Base-by-base conservation (phyloP, 2,113 vertebrate species). In the Agapornis roseicollis region DNA sequence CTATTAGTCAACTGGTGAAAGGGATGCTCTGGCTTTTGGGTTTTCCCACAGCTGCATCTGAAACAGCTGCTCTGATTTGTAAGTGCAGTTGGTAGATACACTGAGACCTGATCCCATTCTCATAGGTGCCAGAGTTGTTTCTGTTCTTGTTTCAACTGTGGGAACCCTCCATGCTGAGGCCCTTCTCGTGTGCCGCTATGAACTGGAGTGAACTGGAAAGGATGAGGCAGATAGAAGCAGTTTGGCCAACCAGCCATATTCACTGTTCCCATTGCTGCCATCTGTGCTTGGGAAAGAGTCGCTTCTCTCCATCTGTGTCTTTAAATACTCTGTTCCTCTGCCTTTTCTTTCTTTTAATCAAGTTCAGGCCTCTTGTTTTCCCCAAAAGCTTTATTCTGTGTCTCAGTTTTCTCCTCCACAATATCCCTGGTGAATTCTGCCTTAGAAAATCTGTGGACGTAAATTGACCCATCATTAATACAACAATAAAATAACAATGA, bases 381-480 rank as follows among this genome's bases (percentile, higher is more conserved):
- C 58, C 88, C 47, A 93, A 80, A 86, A 90, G 88, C 94, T 93
- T 94, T 93, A 84, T 95, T 96, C 77, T 90, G 42, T 80, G 69
- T 95, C 85, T 94, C 7, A 2, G n/a, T 64, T 94, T 96, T 95
- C 80, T 66, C 29, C 17, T 95, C 46, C 50, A 80, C 65, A 78
- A 27, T 63, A 85, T 96, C 96, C 94, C 95, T 94, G 65, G 93
- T 94, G 95, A 96, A 93, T 96, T 94, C 79, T 90, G 81, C 76
- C 68, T 94, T 82, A 82, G 79, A 96, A 94, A 96, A 95, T 85
- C 89, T 42, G 23, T 39, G 79, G 81, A 50, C 76, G 64, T 93
- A 82, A 96, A 88, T 55, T 96, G 94, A 94, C 87, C 95, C 76
- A 60, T 95, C 82, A 3, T 91, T 96, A 94, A 91, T 85, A 92